Evolutionary conservation across 2,888 invertebrate species (phyloP).

Genomic region (Machimus atricapillus): DNA sequence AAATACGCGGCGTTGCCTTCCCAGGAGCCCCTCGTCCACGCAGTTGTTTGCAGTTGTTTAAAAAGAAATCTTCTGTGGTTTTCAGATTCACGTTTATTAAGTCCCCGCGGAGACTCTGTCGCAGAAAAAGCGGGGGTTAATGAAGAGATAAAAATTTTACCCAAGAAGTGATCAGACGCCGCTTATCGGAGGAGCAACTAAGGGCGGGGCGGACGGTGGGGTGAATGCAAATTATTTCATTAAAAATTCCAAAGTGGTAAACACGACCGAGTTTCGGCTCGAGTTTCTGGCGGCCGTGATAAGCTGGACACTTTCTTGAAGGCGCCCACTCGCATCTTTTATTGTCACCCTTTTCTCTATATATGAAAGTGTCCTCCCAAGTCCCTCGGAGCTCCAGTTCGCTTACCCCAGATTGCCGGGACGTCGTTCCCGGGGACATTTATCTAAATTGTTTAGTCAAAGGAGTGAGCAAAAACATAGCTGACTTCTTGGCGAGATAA

Average conservation of each 20-base stretch:
- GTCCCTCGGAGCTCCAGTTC: not conserved
- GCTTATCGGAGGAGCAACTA: not conserved
- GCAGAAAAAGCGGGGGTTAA: conserved; percentile 7
- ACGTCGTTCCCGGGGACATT: conserved; percentile 42
- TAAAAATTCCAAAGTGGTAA: conserved; percentile 15
- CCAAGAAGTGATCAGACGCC: not conserved
- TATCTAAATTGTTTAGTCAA: conserved; percentile 48
- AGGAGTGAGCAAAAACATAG: conserved; percentile 43
- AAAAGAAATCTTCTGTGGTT: conserved; percentile 23
- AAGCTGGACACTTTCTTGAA: not conserved
- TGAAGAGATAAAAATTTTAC: conserved; percentile 7
- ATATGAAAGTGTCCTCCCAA: not conserved
- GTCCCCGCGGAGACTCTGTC: conserved; percentile 27
- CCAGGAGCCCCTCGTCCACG: not conserved
- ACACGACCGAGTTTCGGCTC: not conserved
- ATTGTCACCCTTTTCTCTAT: conserved; percentile 8
- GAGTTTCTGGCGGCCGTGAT: not conserved
- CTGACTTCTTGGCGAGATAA: conserved; percentile 44
- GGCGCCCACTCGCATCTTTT: not conserved
- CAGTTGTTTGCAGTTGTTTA: conserved; percentile 35
- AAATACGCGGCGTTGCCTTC: conserved; percentile 37
- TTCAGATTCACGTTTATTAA: conserved; percentile 44
- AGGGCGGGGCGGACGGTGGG: not conserved
- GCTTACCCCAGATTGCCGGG: conserved; percentile 25
- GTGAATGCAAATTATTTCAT: conserved; percentile 23